Base-by-base conservation (phyloP, 1,140 invertebrate species). In the Sycophila sp. region DNA sequence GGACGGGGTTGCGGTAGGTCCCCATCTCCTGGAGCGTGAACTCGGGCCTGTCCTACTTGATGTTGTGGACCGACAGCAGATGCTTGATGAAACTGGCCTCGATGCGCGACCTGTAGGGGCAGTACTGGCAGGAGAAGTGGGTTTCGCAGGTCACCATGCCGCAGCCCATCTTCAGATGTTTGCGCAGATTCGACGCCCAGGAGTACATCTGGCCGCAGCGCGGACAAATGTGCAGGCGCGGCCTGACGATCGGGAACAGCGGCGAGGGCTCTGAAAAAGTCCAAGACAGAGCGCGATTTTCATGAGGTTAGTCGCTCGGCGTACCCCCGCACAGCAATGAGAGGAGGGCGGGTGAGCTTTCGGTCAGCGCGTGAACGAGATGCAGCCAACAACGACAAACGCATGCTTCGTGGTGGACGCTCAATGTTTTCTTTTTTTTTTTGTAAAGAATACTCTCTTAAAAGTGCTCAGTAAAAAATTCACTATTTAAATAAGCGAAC, bases 101-200 rank as follows among this genome's bases (percentile, higher is more conserved):
- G 67, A 85, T 84, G 73, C 84, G 85, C 38, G 87, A 87, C 71
- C 86, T 86, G 70, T 87, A 86, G 10, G 87, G 87, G 76, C 89
- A 90, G 75, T 87, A 86, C 30, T 86, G 84, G 77, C 89, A 90
- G 59, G 85, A 83, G 77, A 89, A 89, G 73, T 86, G 84, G 2
- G 88, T 88, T 75, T 88, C 87, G 76, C 82, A 85, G 62, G 85
- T 85, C 32, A 82, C 77, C 76, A 87, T 85, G 13, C 84, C 84
- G 64, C 85, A 87, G 56, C 84, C 85, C 79, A 83, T 83, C 75
- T 86, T 86, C 5, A 84, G 77, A 53, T 87, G 85, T 51, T 87
- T 87, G 56, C 85, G 78, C 17, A 89, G 75, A 45, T 88, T 88
- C 42, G 87, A 88, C 4, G 85, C 86, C 80, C 87, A 87, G 24